Evolutionary conservation across 2,113 vertebrate species (phyloP).

Genomic region (Vidua macroura): DNA sequence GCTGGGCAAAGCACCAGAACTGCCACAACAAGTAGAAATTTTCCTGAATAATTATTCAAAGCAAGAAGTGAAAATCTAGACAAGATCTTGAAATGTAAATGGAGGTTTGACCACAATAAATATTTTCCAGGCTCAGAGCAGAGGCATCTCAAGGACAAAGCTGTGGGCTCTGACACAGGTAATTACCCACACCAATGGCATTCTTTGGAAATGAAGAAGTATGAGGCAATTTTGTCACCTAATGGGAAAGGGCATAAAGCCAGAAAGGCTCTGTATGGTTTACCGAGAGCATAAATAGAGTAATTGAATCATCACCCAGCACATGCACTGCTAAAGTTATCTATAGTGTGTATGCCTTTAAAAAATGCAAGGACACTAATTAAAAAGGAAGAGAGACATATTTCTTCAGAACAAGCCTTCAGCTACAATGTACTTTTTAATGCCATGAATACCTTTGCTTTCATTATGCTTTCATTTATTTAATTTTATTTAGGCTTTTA

Average conservation of each 20-base stretch:
- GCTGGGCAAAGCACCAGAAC: background rate
- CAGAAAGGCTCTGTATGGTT: constrained; percentile 55
- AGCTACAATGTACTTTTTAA: constrained; percentile 5
- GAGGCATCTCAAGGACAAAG: constrained; percentile 58
- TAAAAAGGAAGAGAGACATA: constrained; percentile 34
- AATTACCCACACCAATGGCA: constrained; percentile 29
- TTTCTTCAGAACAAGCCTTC: constrained; percentile 36
- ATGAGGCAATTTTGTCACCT: constrained; percentile 65
- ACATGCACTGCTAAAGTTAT: constrained; percentile 9
- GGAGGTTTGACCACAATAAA: background rate
- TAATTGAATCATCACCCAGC: constrained; percentile 43
- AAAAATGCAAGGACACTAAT: constrained; percentile 25
- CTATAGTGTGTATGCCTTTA: constrained; percentile 24
- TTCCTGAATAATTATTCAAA: background rate
- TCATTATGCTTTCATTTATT: constrained; percentile 25
- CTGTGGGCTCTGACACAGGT: constrained; percentile 38
- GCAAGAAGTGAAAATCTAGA: background rate
- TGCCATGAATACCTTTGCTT: constrained; percentile 1
- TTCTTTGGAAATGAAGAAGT: constrained; percentile 60
- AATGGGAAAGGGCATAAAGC: constrained; percentile 61
- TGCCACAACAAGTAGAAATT: background rate
- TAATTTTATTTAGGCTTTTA: constrained; percentile 41
- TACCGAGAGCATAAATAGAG: constrained; percentile 53
- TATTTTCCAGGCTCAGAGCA: background rate
- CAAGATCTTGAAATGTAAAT: background rate